phyloP scores from a whole-genome alignment of 2,888 invertebrate genomes.

The Polylopha cassiicola region DNA sequence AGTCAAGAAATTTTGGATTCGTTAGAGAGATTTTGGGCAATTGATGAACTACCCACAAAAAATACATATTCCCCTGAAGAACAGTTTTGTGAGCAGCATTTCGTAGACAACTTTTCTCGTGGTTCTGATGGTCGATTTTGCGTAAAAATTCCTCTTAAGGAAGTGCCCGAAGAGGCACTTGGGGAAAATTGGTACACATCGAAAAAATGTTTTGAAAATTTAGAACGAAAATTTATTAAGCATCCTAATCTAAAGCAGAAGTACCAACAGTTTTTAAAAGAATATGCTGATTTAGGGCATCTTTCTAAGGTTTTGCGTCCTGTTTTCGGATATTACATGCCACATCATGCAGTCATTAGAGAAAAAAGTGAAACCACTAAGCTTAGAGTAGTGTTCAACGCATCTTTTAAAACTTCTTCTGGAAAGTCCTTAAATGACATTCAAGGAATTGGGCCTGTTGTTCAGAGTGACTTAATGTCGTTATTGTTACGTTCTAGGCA shows the following conservation, averaged over 20 bases:
- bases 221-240: too few relatives aligned
- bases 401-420: slow-evolving; percentile 3
- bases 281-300: too few relatives aligned
- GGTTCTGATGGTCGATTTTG: slow-evolving; percentile 23
- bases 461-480: slow-evolving; percentile 22
- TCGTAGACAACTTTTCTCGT: slow-evolving; percentile 20
- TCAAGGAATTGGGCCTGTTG: slow-evolving; percentile 16
- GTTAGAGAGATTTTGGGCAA: slow-evolving; percentile 27
- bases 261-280: too few relatives aligned
- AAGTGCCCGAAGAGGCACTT: slow-evolving; percentile 23
- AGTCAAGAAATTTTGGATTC: too few relatives aligned
- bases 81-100: slow-evolving; percentile 29
- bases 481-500: slow-evolving; percentile 18
- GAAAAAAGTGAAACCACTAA: not conserved
- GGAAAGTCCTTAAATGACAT: slow-evolving; percentile 19
- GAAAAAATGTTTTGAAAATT: slow-evolving; percentile 24
- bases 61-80: slow-evolving; percentile 20
- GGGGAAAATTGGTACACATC: slow-evolving; percentile 27
- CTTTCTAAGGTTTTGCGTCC: too few relatives aligned
- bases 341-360: not conserved
- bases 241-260: too few relatives aligned
- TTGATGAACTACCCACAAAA: slow-evolving; percentile 27
- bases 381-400: not conserved
- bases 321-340: not conserved
- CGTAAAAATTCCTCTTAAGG: slow-evolving; percentile 24